Evolutionary conservation across 2,113 vertebrate species (phyloP), one percentile per base, ranked within the genome.

Genomic region (Tenrec ecaudatus): DNA sequence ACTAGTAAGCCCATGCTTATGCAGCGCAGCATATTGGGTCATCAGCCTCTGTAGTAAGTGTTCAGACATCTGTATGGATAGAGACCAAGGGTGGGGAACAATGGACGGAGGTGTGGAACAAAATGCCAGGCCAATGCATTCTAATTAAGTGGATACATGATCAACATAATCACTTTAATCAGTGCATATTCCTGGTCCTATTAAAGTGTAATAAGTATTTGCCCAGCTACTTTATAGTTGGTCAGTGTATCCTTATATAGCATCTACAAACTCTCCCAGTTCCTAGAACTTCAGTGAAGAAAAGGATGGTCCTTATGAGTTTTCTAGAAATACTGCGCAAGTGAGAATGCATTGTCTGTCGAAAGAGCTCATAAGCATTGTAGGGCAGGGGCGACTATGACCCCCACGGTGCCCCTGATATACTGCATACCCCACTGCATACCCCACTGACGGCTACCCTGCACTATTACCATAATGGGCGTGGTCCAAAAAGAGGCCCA

Each of bases 361-460:
- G 38, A n/a, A 71, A 84, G 9, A 27, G 25, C 47, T 19, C 40
- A 40, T 53, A 68, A 58, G 2, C 7, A 19, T 25, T 1, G 0
- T 11, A 22, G n/a, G n/a, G 40, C 11, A 2, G 14, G 47, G 38
- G 36, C 38, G 31, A 60, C 57, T 20, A 19, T 88, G n/a, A 40
- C 60, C 17, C 0, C 4, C 10, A 22, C 7, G 12, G 68, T 6
- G 1, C 19, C 11, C 27, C 3, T 0, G 22, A 43, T 0, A 17
- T 36, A 25, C 31, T n/a, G 53, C 27, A 17, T 43, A n/a, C n/a
- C n/a, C n/a, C n/a, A n/a, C n/a, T n/a, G n/a, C n/a, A n/a, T n/a
- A 23, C 17, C 43, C 57, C 19, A 43, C 57, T 22, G 10, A 43
- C 16, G 7, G 23, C 73, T 15, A 3, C 33, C n/a, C 17, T 22